Evolutionary conservation across 2,113 vertebrate species (phyloP).

Genomic region (Aleadryas rufinucha): DNA sequence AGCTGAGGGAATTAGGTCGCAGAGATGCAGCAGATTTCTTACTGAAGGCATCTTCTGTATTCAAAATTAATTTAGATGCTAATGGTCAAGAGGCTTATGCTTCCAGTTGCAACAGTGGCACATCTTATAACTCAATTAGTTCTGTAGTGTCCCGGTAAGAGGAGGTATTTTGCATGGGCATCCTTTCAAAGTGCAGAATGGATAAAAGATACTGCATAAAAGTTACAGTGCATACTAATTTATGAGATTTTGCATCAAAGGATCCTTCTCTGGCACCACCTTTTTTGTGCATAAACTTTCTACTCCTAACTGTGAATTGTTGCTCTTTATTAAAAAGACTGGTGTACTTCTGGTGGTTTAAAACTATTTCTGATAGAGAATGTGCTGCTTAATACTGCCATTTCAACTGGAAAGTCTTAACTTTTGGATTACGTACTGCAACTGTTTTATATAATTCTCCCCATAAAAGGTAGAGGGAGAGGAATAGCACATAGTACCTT

Average conservation of each 20-base stretch:
- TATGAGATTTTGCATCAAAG: neutral
- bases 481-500: conserved; percentile 37
- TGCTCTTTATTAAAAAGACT: conserved; percentile 56
- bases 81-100: conserved; percentile 82
- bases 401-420: conserved; percentile 56
- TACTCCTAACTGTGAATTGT: conserved; percentile 46
- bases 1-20: conserved; percentile 92
- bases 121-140: conserved; percentile 96
- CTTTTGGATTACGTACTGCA: conserved; percentile 38
- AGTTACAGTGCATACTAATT: neutral
- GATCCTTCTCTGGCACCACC: neutral
- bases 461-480: neutral
- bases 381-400: conserved; percentile 69
- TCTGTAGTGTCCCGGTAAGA: conserved; percentile 93
- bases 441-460: conserved; percentile 55
- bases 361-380: conserved; percentile 33
- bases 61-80: conserved; percentile 87
- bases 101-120: conserved; percentile 91
- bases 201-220: neutral
- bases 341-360: conserved; percentile 24
- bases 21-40: conserved; percentile 95
- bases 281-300: conserved; percentile 51
- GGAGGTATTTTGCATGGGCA: neutral
- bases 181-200: conserved; percentile 12
- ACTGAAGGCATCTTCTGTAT: conserved; percentile 87